These are phyloP conservation scores for Patagioenas fasciata DNA, from an alignment of 2,113 vertebrate species.

Conservation along the genomic window DNA sequence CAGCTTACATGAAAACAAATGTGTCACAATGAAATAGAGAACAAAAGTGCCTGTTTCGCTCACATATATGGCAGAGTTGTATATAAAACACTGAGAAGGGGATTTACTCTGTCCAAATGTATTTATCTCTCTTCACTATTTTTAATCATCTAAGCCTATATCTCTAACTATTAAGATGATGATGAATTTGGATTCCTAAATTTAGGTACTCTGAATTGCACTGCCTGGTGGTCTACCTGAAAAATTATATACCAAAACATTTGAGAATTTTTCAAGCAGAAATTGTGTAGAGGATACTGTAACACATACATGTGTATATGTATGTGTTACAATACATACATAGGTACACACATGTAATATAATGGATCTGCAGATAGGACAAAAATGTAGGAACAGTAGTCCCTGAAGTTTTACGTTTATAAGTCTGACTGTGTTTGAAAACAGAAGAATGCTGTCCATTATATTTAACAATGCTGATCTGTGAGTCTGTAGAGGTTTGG, in stretches of 20 bases:
- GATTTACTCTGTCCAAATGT: not conserved
- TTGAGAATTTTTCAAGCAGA: not conserved
- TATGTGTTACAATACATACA: too few relatives aligned
- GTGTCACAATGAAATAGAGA: not conserved
- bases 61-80: not conserved
- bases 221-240: not conserved
- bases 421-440: not conserved
- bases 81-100: not conserved
- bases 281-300: not conserved
- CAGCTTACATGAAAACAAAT: not conserved
- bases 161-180: not conserved
- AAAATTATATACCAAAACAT: not conserved
- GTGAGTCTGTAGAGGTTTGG: not conserved
- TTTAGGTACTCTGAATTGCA: not conserved
- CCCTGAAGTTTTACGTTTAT: not conserved
- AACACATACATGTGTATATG: not conserved
- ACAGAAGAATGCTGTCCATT: not conserved
- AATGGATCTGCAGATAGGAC: not conserved
- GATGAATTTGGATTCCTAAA: not conserved
- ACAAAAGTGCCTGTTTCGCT: not conserved
- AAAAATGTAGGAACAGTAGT: not conserved
- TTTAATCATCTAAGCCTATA: not conserved
- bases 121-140: not conserved
- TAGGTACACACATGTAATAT: too few relatives aligned
- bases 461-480: not conserved